Percentiles rank a stretch among this genome's conserved stretches.
phyloP scores from a whole-genome alignment of 2,797 vertebrate genomes.

The Geotrypetes seraphini region DNA sequence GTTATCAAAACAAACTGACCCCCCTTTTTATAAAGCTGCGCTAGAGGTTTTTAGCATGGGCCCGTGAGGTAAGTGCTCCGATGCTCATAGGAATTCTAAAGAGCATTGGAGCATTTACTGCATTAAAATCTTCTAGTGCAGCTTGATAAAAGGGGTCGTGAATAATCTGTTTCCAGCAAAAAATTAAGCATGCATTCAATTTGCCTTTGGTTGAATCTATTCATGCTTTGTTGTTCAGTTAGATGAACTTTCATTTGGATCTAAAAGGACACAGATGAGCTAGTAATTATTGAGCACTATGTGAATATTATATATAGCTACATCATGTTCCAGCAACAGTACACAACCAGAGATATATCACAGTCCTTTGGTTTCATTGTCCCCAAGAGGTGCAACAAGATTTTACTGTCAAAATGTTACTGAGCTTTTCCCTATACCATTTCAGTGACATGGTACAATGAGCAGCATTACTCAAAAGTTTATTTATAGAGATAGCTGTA shows the following conservation, averaged over 20 bases:
- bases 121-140: too few relatives aligned
- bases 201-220: not conserved
- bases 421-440: not conserved
- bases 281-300: not conserved
- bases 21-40: too few relatives aligned
- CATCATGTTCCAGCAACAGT: too few relatives aligned
- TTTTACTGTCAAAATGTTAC: not conserved
- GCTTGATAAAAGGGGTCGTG: too few relatives aligned
- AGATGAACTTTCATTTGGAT: constrained; percentile 1
- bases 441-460: rapidly evolving
- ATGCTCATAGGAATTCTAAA: too few relatives aligned
- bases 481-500: not conserved
- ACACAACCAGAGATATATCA: too few relatives aligned
- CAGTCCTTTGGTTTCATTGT: not conserved
- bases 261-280: not conserved
- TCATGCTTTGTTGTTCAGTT: not conserved
- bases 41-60: too few relatives aligned
- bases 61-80: too few relatives aligned
- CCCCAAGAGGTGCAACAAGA: not conserved
- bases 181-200: constrained; percentile 3
- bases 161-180: not conserved
- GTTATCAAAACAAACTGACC: too few relatives aligned
- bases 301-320: not conserved
- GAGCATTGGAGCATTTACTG: too few relatives aligned
- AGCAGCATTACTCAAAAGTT: not conserved